Conservation (phyloP, 2,888 invertebrate species). For the Apodemia zela region DNA sequence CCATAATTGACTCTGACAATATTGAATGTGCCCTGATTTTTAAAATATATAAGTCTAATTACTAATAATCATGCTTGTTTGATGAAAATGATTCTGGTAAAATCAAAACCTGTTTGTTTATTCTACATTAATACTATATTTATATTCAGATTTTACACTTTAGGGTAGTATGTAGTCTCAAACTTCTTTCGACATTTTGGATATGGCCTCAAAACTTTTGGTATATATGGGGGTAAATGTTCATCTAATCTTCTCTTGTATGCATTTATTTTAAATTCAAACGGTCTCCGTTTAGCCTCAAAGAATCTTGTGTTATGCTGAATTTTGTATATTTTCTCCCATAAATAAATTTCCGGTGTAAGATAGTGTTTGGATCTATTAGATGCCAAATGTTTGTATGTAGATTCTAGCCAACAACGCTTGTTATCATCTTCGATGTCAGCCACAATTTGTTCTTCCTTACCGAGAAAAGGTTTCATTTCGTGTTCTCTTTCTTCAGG, state of each 20-base stretch:
- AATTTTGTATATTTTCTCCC: conserved; percentile 92
- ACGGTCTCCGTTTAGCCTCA: conserved; percentile 85
- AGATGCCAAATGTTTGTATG: conserved; percentile 84
- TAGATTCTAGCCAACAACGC: conserved; percentile 84
- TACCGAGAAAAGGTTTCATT: conserved; percentile 87
- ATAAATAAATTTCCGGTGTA: conserved; percentile 86
- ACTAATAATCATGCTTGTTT: no score
- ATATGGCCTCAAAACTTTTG: no score
- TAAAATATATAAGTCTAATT: no score
- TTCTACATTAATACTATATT: no score
- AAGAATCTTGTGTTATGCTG: conserved; percentile 83
- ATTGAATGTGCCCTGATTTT: no score
- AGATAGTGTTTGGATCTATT: conserved; percentile 83
- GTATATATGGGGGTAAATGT: no score
- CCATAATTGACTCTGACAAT: no score
- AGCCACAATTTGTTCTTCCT: conserved; percentile 78
- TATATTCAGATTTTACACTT: conserved; percentile 41
- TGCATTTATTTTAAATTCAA: conserved; percentile 83
- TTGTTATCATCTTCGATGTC: conserved; percentile 85
- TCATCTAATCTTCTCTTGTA: conserved; percentile 82
- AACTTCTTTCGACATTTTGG: no score
- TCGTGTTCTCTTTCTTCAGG: conserved; percentile 82
- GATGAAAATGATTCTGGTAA: no score
- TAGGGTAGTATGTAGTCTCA: conserved; percentile 75
- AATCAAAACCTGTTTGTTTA: no score